Evolutionary conservation across 2,888 invertebrate species (phyloP).

Genomic region (Raillietiella orientalis): DNA sequence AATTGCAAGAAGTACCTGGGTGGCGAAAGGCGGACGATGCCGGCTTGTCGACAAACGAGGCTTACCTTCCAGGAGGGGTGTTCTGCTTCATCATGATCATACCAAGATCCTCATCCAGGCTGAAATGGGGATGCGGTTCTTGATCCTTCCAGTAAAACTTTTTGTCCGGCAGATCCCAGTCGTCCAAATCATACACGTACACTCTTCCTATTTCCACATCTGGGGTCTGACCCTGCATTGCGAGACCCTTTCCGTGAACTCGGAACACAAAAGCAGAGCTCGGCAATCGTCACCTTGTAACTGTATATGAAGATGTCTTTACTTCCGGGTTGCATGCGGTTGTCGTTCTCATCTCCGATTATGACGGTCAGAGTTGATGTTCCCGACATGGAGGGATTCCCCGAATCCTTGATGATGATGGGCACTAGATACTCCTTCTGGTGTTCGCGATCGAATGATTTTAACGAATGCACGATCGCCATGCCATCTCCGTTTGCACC

Average conservation of each 20-base stretch:
- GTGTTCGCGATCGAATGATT: conserved; percentile 77
- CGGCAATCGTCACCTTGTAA: conserved; percentile 43
- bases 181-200: conserved; percentile 87
- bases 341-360: conserved; percentile 92
- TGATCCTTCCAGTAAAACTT: conserved; percentile 75
- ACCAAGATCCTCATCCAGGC: conserved; percentile 61
- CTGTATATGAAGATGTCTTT: conserved; percentile 91
- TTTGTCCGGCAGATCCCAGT: conserved; percentile 94
- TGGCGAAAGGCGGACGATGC: not conserved
- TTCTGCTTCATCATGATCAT: conserved; percentile 85
- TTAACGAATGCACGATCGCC: conserved; percentile 76
- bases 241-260: no score
- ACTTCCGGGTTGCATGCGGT: conserved; percentile 89
- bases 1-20: conserved; percentile 13
- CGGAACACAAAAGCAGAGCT: no score
- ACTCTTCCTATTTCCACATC: conserved; percentile 77
- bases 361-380: conserved; percentile 83
- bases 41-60: conserved; percentile 9
- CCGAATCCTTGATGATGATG: conserved; percentile 86
- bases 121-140: conserved; percentile 46
- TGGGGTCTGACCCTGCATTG: conserved; percentile 39
- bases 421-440: conserved; percentile 89
- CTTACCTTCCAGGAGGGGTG: conserved; percentile 40
- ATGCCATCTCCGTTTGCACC: conserved; percentile 91
- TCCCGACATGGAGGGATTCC: conserved; percentile 82